These are phyloP conservation scores for Trichonephila clavata DNA, from an alignment of 1,140 invertebrate species.

Conservation along the genomic window DNA sequence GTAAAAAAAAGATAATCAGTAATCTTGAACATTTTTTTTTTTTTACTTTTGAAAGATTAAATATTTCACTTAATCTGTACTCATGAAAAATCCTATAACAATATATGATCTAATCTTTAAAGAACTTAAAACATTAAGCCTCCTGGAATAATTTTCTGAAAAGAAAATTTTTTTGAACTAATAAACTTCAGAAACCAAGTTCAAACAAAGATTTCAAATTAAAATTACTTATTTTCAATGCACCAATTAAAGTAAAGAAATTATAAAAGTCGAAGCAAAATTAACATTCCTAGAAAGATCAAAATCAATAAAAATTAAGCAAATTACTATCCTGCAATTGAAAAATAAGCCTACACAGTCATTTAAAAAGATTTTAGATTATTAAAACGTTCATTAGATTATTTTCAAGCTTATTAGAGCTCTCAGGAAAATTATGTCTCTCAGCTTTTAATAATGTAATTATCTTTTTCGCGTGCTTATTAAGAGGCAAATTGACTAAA, in stretches of 20 bases:
- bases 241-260: background rate
- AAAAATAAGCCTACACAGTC: background rate
- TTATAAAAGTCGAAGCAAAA: background rate
- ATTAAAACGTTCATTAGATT: background rate
- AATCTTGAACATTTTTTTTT: too few species aligned
- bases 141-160: too few species aligned
- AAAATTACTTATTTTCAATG: background rate
- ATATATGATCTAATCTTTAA: too few species aligned
- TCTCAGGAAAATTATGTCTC: background rate
- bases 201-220: background rate
- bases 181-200: too few species aligned
- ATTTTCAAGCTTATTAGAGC: background rate
- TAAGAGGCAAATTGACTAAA: background rate
- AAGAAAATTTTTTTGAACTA: too few species aligned
- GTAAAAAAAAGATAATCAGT: too few species aligned
- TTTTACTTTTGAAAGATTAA: too few species aligned
- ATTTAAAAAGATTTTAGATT: background rate
- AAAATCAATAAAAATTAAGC: background rate
- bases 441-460: background rate
- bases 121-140: too few species aligned
- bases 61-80: too few species aligned
- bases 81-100: too few species aligned
- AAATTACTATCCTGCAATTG: background rate
- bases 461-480: background rate
- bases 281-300: background rate